phyloP scores from a whole-genome alignment of 2,113 vertebrate genomes.

The Sporophila hypoxantha region DNA sequence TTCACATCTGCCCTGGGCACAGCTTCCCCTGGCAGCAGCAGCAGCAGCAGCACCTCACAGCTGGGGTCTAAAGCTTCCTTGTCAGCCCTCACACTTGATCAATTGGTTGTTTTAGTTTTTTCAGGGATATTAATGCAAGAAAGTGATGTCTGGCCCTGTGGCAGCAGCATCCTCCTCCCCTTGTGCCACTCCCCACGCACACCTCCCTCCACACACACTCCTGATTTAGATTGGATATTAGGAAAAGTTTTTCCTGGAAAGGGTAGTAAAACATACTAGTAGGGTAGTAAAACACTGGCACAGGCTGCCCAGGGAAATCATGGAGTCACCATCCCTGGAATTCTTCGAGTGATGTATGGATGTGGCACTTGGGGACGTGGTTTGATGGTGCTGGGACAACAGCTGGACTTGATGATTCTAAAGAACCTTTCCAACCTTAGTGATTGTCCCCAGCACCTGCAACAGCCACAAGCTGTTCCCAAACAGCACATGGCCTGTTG shows the following conservation, averaged over 20 bases:
- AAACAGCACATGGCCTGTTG: rapidly evolving
- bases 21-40: not conserved
- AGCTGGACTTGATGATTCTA: not conserved
- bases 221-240: not conserved
- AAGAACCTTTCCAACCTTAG: not conserved
- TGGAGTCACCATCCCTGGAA: not conserved
- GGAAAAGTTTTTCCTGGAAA: rapidly evolving
- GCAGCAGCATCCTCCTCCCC: not conserved
- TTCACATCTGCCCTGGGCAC: not conserved
- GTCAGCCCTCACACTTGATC: not conserved
- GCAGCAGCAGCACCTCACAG: not conserved
- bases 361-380: not conserved
- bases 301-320: not conserved
- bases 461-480: not conserved
- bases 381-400: not conserved
- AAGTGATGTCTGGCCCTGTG: not conserved
- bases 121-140: not conserved
- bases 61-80: not conserved
- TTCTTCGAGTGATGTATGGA: not conserved
- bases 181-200: rapidly evolving
- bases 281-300: not conserved
- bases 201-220: not conserved
- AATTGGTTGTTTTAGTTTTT: not conserved
- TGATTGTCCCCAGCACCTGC: not conserved
- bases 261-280: not conserved